Conservation (phyloP, 2,888 invertebrate species). For the Idaea biselata region DNA sequence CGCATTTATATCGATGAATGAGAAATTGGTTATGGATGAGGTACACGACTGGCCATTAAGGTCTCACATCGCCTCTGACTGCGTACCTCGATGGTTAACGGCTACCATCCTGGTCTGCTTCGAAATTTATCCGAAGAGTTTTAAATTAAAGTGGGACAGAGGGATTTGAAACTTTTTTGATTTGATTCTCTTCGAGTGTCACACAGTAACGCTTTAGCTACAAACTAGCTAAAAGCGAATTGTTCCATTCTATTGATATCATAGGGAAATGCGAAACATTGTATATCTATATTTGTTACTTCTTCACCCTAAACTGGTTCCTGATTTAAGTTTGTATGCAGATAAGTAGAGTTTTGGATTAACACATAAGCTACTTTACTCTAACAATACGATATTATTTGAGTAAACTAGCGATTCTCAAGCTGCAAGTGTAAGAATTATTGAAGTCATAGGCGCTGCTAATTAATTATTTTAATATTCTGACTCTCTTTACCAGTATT, state of each 20-base stretch:
- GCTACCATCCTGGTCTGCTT: conserved; percentile 66
- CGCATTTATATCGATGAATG: conserved; percentile 79
- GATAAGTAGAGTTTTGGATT: too few species aligned
- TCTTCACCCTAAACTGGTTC: too few species aligned
- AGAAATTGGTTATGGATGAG: conserved; percentile 78
- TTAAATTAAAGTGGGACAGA: background rate
- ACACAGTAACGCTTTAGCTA: background rate
- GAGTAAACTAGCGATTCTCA: too few species aligned
- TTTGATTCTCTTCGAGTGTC: background rate
- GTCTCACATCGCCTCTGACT: conserved; percentile 54
- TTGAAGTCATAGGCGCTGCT: too few species aligned
- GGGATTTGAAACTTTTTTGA: background rate
- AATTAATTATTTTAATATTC: background rate
- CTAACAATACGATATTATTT: too few species aligned
- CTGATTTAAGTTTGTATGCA: too few species aligned
- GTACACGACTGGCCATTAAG: conserved; percentile 74
- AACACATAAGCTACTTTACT: too few species aligned
- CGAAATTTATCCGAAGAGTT: conserved; percentile 52
- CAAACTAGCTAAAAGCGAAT: background rate
- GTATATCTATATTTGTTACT: too few species aligned
- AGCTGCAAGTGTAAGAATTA: too few species aligned
- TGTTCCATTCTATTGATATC: too few species aligned
- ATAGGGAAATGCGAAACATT: background rate
- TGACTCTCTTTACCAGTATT: background rate
- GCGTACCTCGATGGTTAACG: conserved; percentile 41